These are phyloP conservation scores for Syngnathus scovelli DNA, from an alignment of 2,113 vertebrate genomes.

Conservation along the genomic window DNA sequence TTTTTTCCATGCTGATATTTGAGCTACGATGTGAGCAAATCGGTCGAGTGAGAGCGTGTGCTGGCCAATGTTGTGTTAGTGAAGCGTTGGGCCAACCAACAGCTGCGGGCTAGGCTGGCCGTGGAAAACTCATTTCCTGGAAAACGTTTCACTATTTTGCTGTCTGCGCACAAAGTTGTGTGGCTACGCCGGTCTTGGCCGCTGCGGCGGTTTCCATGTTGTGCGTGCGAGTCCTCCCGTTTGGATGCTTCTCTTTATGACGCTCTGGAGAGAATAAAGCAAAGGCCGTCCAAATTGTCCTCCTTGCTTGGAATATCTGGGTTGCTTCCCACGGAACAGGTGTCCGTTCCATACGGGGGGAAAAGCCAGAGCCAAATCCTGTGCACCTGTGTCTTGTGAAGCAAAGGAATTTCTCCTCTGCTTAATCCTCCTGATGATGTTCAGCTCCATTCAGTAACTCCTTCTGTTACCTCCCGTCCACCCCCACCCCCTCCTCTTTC, in stretches of 20 bases:
- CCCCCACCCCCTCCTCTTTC: conserved; percentile 16
- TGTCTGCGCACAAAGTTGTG: background rate
- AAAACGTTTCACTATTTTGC: conserved; percentile 22
- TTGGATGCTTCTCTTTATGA: conserved; percentile 45
- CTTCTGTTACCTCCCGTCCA: conserved; percentile 13
- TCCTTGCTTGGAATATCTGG: conserved; percentile 27
- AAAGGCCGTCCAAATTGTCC: conserved; percentile 21
- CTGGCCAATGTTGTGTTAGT: background rate
- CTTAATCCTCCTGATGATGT: conserved; percentile 63
- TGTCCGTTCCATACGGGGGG: conserved; percentile 40
- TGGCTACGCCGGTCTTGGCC: conserved; percentile 22
- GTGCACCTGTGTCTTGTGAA: conserved; percentile 67
- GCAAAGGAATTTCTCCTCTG: conserved; percentile 56
- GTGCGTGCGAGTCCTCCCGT: conserved; percentile 4
- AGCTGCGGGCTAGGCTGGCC: conserved; percentile 47
- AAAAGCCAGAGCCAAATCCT: conserved; percentile 56
- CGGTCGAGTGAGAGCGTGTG: background rate
- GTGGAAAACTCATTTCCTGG: conserved; percentile 51
- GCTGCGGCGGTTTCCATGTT: conserved; percentile 32
- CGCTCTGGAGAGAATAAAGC: conserved; percentile 38
- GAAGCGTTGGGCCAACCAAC: conserved; percentile 18
- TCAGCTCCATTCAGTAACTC: conserved; percentile 34
- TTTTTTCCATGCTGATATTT: conserved; percentile 17
- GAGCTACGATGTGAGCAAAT: conserved; percentile 15
- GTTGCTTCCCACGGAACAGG: conserved; percentile 46